Conservation (phyloP, 2,113 vertebrate species). For the Struthio camelus region DNA sequence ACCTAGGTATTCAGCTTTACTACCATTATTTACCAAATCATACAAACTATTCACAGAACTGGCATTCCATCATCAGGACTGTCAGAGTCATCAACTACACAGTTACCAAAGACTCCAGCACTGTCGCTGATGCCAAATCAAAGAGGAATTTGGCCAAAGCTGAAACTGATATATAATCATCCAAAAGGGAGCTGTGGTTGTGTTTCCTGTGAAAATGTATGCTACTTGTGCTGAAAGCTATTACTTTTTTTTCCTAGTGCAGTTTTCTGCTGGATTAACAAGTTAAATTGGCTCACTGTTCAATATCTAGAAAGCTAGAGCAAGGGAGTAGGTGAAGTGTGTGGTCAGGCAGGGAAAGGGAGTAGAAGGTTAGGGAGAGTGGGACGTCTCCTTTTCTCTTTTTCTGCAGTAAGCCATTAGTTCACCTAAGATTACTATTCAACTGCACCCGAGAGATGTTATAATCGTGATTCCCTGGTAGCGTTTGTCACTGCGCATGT, state of each 20-base stretch:
- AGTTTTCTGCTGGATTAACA: not conserved
- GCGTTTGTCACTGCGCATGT: rapidly evolving
- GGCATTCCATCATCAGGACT: not conserved
- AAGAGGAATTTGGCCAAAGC: not conserved
- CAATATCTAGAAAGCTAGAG: not conserved
- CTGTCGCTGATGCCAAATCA: not conserved
- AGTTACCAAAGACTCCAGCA: not conserved
- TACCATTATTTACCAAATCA: not conserved
- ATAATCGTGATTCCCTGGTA: not conserved
- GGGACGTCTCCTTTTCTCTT: not conserved
- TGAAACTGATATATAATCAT: not conserved
- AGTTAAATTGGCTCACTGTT: not conserved
- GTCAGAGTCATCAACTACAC: not conserved
- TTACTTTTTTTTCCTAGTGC: not conserved
- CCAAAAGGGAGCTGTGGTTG: not conserved
- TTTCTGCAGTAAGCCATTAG: not conserved
- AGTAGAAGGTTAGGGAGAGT: not conserved
- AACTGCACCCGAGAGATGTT: not conserved
- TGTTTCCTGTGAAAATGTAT: not conserved
- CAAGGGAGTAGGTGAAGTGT: not conserved
- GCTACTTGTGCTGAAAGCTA: not conserved
- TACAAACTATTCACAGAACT: not conserved
- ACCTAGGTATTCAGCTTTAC: not conserved
- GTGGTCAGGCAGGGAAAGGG: not conserved
- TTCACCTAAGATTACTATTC: not conserved